Percentiles rank a stretch among this genome's conserved stretches.
These are phyloP conservation scores for Penaeus vannamei DNA, from an alignment of 1,140 invertebrate species.

Conservation along the genomic window DNA sequence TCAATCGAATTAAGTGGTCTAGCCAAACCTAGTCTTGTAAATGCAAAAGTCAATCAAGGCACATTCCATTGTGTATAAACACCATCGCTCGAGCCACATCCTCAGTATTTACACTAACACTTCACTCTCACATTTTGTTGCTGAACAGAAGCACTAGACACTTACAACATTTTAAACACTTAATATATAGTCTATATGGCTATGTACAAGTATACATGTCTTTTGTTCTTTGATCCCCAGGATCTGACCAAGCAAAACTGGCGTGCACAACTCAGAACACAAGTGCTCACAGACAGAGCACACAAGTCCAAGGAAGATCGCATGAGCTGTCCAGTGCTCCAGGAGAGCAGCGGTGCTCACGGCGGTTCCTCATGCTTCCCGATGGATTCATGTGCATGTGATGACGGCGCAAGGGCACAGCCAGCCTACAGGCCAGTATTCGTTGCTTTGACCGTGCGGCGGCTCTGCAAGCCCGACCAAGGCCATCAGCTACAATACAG, in stretches of 20 bases:
- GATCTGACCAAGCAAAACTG: slow-evolving; percentile 45
- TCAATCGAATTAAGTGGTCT: slow-evolving; percentile 39
- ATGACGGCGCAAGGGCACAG: no score
- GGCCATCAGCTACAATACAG: neutral
- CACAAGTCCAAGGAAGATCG: slow-evolving; percentile 22
- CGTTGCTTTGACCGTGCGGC: no score
- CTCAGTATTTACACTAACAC: slow-evolving; percentile 46
- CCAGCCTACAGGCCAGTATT: no score
- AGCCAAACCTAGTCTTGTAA: slow-evolving; percentile 41
- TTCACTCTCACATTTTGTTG: slow-evolving; percentile 37
- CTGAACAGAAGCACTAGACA: slow-evolving; percentile 50
- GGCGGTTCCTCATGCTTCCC: slow-evolving; percentile 15
- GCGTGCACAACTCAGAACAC: slow-evolving; percentile 25
- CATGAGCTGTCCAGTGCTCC: neutral
- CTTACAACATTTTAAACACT: slow-evolving; percentile 54
- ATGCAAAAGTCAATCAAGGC: slow-evolving; percentile 56
- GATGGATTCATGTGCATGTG: slow-evolving; percentile 3
- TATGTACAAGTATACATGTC: slow-evolving; percentile 65
- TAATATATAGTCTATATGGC: slow-evolving; percentile 51
- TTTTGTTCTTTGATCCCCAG: slow-evolving; percentile 43
- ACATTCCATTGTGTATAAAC: slow-evolving; percentile 46
- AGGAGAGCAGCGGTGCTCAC: slow-evolving; percentile 6
- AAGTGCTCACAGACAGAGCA: slow-evolving; percentile 32
- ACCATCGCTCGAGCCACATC: slow-evolving; percentile 37
- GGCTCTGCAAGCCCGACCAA: no score